Percentiles rank a stretch among this genome's conserved stretches.
Conservation (phyloP, 2,113 vertebrate genomes). For the Megaceryle torquata region DNA sequence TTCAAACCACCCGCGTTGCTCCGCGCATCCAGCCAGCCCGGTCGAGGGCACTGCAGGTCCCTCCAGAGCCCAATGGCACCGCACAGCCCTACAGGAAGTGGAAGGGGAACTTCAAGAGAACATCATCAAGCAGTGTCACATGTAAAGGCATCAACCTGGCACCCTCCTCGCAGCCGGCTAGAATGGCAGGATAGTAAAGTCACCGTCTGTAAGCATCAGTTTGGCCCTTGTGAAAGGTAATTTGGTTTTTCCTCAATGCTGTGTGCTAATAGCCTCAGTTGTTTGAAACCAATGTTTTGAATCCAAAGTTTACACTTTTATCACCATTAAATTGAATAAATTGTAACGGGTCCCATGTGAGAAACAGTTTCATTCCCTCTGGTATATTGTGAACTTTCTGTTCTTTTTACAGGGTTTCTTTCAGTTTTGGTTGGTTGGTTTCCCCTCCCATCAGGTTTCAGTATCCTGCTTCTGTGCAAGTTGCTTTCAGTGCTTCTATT, state of each 20-base stretch:
- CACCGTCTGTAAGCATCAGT: neutral
- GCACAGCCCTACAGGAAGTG: neutral
- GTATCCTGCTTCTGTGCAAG: slow-evolving; percentile 52
- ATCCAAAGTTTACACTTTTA: slow-evolving; percentile 61
- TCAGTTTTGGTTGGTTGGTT: neutral
- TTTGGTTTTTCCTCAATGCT: neutral
- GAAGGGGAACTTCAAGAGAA: slow-evolving; percentile 5
- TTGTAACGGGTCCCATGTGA: slow-evolving; percentile 9
- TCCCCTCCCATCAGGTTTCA: neutral
- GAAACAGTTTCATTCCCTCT: slow-evolving; percentile 36
- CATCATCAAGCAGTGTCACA: neutral
- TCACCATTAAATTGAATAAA: neutral
- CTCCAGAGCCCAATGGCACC: neutral
- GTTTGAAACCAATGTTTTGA: neutral
- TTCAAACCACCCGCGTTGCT: neutral
- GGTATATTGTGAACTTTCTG: neutral
- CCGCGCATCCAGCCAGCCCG: rapidly evolving
- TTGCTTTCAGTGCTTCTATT: slow-evolving; percentile 68
- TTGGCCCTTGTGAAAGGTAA: neutral
- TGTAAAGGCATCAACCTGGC: neutral
- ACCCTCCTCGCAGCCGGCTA: slow-evolving; percentile 18
- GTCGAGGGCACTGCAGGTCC: neutral
- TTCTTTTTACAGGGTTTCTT: neutral
- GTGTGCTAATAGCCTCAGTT: slow-evolving; percentile 17
- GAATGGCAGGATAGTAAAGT: neutral